Percentiles rank a stretch among this genome's conserved stretches.
Evolutionary conservation across 1,140 invertebrate species (phyloP).

Genomic region (Ladona fulva): DNA sequence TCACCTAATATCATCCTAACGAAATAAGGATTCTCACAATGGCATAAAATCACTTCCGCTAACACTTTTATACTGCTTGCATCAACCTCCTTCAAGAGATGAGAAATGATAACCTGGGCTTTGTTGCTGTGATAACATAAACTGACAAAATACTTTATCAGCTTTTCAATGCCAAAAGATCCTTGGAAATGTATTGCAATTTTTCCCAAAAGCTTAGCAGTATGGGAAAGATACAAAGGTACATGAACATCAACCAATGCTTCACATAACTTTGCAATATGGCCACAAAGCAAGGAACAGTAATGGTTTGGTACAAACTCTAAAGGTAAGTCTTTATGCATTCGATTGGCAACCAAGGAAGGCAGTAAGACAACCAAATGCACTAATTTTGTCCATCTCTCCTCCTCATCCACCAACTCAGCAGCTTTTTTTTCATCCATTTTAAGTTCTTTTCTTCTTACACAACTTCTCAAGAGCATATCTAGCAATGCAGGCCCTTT

Average conservation of each 20-base stretch:
- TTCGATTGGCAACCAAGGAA: neutral
- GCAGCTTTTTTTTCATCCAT: neutral
- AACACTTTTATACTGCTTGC: neutral
- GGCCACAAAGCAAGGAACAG: neutral
- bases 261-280: neutral
- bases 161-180: neutral
- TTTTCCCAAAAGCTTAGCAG: neutral
- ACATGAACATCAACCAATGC: neutral
- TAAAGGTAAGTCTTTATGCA: neutral
- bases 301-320: neutral
- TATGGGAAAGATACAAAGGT: neutral
- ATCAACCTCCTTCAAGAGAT: neutral
- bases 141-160: neutral
- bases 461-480: neutral
- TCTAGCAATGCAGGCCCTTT: neutral
- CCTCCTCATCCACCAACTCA: neutral
- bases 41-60: neutral
- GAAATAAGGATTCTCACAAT: neutral
- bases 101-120: neutral
- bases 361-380: neutral
- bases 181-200: neutral
- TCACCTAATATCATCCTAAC: neutral
- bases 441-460: neutral
- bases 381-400: neutral
- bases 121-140: neutral